Evolutionary conservation across 2,113 vertebrate species (phyloP), one percentile per base, ranked within the genome.

Genomic region (Monarcha castaneiventris): DNA sequence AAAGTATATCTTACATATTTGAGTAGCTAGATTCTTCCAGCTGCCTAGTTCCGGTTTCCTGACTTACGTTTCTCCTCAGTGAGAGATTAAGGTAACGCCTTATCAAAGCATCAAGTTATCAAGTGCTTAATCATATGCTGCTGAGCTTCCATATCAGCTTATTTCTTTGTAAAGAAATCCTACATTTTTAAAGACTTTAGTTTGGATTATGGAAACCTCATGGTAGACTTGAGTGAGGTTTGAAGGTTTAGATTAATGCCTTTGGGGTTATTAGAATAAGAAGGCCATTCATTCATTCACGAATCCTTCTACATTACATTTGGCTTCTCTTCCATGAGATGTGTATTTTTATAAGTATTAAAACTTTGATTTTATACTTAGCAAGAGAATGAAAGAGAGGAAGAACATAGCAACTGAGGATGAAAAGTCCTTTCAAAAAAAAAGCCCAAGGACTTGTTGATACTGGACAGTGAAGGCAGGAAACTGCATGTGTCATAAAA

Each of bases 311-410:
- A 19, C 72, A 67, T 89, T 91, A 91, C 23, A 2, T 86, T 94
- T 95, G 84, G 56, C 71, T 83, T 95, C 77, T 85, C 59, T 95
- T 95, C 58, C 64, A 56, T 73, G 32, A 76, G 78, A 86, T 64
- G 27, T 91, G n/a, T 94, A 46, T 95, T 96, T 97, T 96, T 79
- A 9, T 84, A 92, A 84, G 78, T 72, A 71, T 46, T 89, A 64
- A 88, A 95, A 64, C 89, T 87, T 92, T 71, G 82, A 90, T 95
- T 94, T 94, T 39, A 21, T 71, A 48, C 72, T 89, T 81, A 86
- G 49, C 48, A 90, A 71, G 77, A 63, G 54, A 94, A 61, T 76
- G 68, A 89, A 84, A 76, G 43, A 79, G 72, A 78, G 55, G 87
- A 81, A 71, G 52, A 87, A 64, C 35, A 56, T 55, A 80, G 82